These are phyloP conservation scores for Gymnarchus niloticus DNA, from an alignment of 2,113 vertebrate genomes.

Conservation along the genomic window DNA sequence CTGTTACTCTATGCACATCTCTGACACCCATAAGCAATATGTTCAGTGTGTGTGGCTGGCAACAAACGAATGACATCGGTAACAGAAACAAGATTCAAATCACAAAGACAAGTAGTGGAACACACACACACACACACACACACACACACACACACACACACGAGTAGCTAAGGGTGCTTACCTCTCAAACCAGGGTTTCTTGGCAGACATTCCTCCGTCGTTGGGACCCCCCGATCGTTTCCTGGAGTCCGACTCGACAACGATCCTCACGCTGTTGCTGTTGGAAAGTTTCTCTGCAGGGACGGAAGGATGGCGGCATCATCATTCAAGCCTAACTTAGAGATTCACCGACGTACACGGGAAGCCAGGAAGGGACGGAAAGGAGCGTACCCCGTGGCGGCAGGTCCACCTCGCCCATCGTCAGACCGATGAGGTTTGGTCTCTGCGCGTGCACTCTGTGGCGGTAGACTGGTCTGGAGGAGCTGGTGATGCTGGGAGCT, in stretches of 20 bases:
- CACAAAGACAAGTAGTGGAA: background rate
- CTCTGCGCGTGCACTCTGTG: slow-evolving; percentile 89
- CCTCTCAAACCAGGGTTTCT: slow-evolving; percentile 98
- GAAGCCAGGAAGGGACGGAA: background rate
- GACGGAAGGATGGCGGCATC: slow-evolving; percentile 19
- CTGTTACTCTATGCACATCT: background rate
- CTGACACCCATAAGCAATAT: background rate
- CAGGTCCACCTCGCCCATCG: slow-evolving; percentile 88
- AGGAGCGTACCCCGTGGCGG: slow-evolving; percentile 78
- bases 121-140: background rate
- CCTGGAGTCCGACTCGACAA: slow-evolving; percentile 90
- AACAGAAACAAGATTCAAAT: background rate
- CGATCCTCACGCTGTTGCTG: slow-evolving; percentile 88
- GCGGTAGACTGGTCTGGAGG: slow-evolving; percentile 85
- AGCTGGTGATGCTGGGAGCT: slow-evolving; percentile 91
- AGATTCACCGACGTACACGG: background rate
- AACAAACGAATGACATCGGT: background rate
- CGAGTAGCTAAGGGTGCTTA: slow-evolving; percentile 53
- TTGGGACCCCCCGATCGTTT: slow-evolving; percentile 74
- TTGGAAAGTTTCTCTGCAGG: slow-evolving; percentile 80
- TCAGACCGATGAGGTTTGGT: slow-evolving; percentile 94
- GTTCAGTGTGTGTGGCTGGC: too few relatives aligned
- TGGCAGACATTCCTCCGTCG: slow-evolving; percentile 69
- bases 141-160: background rate
- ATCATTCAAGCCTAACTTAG: background rate